Evolutionary conservation across 1,140 invertebrate genomes (phyloP).

Genomic region (Dufourea novaeangliae): DNA sequence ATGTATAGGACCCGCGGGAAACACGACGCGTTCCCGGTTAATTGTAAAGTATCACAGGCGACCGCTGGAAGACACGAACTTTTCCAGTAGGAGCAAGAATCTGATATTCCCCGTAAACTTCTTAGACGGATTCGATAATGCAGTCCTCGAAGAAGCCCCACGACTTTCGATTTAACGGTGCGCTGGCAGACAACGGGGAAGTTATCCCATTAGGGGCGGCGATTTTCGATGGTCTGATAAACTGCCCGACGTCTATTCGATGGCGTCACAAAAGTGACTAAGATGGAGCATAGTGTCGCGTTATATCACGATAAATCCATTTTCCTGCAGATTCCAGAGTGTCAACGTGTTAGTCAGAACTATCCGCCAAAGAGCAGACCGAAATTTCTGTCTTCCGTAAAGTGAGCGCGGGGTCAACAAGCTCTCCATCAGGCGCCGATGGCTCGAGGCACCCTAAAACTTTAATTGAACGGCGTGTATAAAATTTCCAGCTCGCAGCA

Average conservation of each 20-base stretch:
- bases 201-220: slow-evolving; percentile 14
- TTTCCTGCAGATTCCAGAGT: no score
- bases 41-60: neutral
- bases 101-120: neutral
- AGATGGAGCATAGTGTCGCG: neutral
- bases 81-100: slow-evolving; percentile 2
- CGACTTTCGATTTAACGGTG: neutral
- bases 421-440: neutral
- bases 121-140: neutral
- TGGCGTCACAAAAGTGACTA: neutral
- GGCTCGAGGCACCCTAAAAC: neutral
- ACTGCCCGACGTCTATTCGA: neutral
- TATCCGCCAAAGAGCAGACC: neutral
- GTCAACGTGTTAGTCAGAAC: no score
- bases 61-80: neutral
- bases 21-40: neutral
- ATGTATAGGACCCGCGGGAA: no score
- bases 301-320: neutral
- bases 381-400: neutral
- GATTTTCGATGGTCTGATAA: neutral
- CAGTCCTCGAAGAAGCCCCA: neutral
- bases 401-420: neutral
- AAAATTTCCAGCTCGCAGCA: neutral
- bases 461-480: slow-evolving; percentile 6
- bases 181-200: neutral